A percentile compares a stretch with the other conserved stretches of the same genome.
Conservation (phyloP, 2,797 vertebrate genomes). For the Nannoperca australis region DNA sequence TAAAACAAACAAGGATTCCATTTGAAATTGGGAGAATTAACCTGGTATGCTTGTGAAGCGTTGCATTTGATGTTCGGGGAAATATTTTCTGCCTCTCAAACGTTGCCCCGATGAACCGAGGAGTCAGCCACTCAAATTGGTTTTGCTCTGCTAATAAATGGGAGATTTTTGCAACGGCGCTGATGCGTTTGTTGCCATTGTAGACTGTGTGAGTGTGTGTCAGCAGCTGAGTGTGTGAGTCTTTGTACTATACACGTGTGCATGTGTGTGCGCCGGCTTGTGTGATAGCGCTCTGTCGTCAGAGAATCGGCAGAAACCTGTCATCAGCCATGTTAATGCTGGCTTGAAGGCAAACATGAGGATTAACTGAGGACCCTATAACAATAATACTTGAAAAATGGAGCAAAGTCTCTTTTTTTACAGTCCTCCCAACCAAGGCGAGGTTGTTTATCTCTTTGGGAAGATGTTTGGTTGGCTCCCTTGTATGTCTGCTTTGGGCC, state of each 20-base stretch:
- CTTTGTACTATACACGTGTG: not conserved
- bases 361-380: conserved; percentile 72
- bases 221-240: conserved; percentile 20
- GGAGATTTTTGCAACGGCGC: conserved; percentile 24
- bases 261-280: conserved; percentile 11
- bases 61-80: conserved; percentile 45
- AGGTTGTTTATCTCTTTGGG: conserved; percentile 77
- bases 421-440: conserved; percentile 65
- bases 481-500: conserved; percentile 71
- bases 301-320: conserved; percentile 65
- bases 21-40: conserved; percentile 39
- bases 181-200: conserved; percentile 34
- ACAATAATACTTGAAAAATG: conserved; percentile 75
- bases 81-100: conserved; percentile 55
- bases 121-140: conserved; percentile 29
- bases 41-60: conserved; percentile 37
- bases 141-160: conserved; percentile 51
- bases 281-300: conserved; percentile 41
- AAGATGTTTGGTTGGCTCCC: conserved; percentile 76
- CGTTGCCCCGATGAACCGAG: conserved; percentile 22
- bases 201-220: conserved; percentile 10
- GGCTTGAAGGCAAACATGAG: conserved; percentile 72
- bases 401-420: conserved; percentile 70
- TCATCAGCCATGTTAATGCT: conserved; percentile 72
- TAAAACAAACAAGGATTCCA: conserved; percentile 65